Evolutionary conservation across 2,113 vertebrate genomes (phyloP), one percentile per base, ranked within the genome.

Genomic region (Peromyscus leucopus): DNA sequence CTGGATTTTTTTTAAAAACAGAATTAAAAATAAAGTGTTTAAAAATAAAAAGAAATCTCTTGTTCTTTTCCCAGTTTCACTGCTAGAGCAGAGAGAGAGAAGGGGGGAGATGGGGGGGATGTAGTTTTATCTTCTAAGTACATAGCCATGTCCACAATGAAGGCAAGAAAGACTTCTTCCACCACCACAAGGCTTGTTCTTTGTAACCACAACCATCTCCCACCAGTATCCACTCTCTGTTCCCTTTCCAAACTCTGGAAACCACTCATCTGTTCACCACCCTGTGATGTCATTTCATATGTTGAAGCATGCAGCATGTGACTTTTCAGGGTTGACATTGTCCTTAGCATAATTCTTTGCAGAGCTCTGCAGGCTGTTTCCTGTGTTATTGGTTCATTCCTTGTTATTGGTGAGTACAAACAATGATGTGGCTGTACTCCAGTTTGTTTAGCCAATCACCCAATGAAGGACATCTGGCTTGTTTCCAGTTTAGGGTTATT

Each of bases 401-500:
- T 76, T 61, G 2, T 71, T 92, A 46, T 46, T 90, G 36, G 9
- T 65, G 39, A 93, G 72, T 57, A 63, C 59, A 76, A 86, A 63
- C 31, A 69, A 21, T 46, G 8, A 83, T n/a, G 24, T n/a, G 33
- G 26, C 46, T 55, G 10, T 67, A 46, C 74, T 39, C 93, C 69
- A 61, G 46, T 91, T 94, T 94, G 55, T 90, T 94, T 89, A 76
- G 74, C 48, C 46, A 36, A 55, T 96, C 75, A 78, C 36, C 10
- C 15, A 36, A 12, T 61, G 48, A 88, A 93, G 65, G 59, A 91
- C 51, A 89, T 93, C 93, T 93, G 39, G 28, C 33, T 85, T 89
- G 15, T 82, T 95, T 92, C 51, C 89, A 78, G 65, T 80, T 95
- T 76, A 33, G 21, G 31, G 61, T 31, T 91, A 57, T 93, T 97